phyloP scores from a whole-genome alignment of 92 coral and sea anemone genomes.

The Metridium senile region DNA sequence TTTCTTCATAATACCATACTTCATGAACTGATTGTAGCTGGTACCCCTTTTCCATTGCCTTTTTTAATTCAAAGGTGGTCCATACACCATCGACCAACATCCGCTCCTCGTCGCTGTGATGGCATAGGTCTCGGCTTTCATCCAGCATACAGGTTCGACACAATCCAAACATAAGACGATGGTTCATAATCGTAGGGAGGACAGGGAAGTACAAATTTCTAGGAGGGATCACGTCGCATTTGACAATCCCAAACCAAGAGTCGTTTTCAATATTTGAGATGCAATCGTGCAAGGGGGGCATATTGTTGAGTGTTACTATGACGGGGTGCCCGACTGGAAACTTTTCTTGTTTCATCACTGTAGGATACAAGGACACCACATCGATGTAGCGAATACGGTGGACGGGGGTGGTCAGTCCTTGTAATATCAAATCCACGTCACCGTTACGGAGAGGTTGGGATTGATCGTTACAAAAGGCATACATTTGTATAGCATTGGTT shows the following conservation, averaged over 20 bases:
- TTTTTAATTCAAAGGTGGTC: slow-evolving; percentile 13
- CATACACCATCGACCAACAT: too few species aligned
- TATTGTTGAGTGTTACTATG: not conserved
- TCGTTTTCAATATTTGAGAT: not conserved
- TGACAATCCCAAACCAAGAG: not conserved
- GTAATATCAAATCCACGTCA: not conserved
- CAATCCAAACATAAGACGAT: too few species aligned
- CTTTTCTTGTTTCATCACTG: slow-evolving; percentile 15
- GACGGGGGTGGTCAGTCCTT: not conserved
- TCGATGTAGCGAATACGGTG: slow-evolving; percentile 14
- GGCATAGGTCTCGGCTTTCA: not conserved
- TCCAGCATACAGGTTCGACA: slow-evolving; percentile 17
- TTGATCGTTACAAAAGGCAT: not conserved
- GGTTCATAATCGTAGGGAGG: not conserved
- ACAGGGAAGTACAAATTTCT: slow-evolving; percentile 20
- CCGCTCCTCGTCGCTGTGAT: too few species aligned
- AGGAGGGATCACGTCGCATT: slow-evolving; percentile 10
- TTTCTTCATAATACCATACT: slow-evolving; percentile 5
- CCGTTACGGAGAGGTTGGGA: not conserved
- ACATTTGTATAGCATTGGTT: slow-evolving; percentile 20
- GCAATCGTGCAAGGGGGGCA: slow-evolving; percentile 11
- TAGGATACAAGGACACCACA: slow-evolving; percentile 14
- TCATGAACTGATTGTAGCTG: not conserved
- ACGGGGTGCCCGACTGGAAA: slow-evolving; percentile 22
- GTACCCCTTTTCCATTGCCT: slow-evolving; percentile 16